Evolutionary conservation across 2,888 invertebrate genomes (phyloP).

Genomic region (Piscicola geometra): DNA sequence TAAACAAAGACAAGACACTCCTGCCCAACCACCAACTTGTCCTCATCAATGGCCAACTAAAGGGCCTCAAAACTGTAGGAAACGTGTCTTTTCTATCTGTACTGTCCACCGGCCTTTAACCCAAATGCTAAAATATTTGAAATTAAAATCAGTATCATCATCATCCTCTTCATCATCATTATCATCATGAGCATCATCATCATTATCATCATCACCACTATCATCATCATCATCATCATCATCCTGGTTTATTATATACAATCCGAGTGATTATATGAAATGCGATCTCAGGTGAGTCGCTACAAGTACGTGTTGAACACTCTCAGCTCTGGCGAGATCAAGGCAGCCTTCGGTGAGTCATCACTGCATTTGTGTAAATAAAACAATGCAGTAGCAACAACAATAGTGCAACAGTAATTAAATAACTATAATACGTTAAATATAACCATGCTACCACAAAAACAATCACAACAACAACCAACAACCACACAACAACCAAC

Average conservation of each 20-base stretch:
- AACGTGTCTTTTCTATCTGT: no score
- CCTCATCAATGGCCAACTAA: neutral
- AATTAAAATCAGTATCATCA: slow-evolving; percentile 26
- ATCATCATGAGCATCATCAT: neutral
- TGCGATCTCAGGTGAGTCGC: neutral
- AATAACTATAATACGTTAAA: no score
- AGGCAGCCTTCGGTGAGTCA: neutral
- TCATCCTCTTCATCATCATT: slow-evolving; percentile 5
- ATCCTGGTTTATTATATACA: no score
- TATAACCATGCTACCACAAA: no score
- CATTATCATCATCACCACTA: neutral
- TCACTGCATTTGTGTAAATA: no score
- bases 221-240: neutral
- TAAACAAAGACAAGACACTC: neutral
- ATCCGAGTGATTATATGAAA: no score
- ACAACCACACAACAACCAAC: no score
- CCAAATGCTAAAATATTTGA: no score
- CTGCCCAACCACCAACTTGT: slow-evolving; percentile 7
- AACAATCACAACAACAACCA: no score
- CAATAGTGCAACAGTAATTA: no score
- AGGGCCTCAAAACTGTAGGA: neutral
- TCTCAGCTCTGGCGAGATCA: neutral
- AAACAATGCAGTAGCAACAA: no score
- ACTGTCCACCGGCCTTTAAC: no score
- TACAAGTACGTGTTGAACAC: neutral